phyloP scores from a whole-genome alignment of 2,888 invertebrate genomes.

The Thelaira solivaga region DNA sequence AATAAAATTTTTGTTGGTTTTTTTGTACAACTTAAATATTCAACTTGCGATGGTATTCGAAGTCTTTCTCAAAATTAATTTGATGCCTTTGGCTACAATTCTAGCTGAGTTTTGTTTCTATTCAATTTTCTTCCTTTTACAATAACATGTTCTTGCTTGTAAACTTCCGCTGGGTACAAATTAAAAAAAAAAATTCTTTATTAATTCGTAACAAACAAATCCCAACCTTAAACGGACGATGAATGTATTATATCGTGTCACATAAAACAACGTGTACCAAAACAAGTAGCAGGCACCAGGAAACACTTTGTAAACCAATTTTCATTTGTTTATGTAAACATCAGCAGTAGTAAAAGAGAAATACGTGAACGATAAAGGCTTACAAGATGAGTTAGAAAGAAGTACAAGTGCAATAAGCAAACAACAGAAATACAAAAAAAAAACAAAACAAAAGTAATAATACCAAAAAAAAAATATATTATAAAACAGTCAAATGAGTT shows the following conservation, averaged over 20 bases:
- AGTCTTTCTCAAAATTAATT: too few species aligned
- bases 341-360: slow-evolving; percentile 7
- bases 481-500: slow-evolving; percentile 2
- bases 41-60: too few species aligned
- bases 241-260: slow-evolving; percentile 37
- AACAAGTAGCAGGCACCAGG: slow-evolving; percentile 32
- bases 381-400: neutral
- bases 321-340: slow-evolving; percentile 40
- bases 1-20: too few species aligned
- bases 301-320: slow-evolving; percentile 51
- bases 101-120: too few species aligned
- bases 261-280: slow-evolving; percentile 12
- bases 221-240: slow-evolving; percentile 27
- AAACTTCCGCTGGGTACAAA: too few species aligned
- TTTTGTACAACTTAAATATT: too few species aligned
- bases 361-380: slow-evolving; percentile 29
- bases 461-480: too few species aligned
- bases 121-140: too few species aligned
- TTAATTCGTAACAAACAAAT: neutral
- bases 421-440: neutral
- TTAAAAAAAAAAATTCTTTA: too few species aligned
- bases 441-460: too few species aligned
- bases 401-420: slow-evolving; percentile 26
- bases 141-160: too few species aligned
- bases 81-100: too few species aligned